Evolutionary conservation across 1,140 invertebrate genomes (phyloP).

Genomic region (Aphaenogaster floridana): DNA sequence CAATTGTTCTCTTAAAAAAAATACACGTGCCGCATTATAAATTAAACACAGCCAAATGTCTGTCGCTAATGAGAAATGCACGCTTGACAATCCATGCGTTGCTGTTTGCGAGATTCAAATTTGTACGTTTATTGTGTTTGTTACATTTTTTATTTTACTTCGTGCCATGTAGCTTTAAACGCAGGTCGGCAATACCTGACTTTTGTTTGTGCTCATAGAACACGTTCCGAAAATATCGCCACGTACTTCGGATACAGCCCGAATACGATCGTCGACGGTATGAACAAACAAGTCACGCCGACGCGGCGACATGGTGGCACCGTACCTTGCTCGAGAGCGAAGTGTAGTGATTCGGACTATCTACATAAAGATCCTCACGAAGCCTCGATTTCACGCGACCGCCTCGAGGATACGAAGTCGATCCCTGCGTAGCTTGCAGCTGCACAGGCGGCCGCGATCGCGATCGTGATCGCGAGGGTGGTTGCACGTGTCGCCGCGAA

Average conservation of each 20-base stretch:
- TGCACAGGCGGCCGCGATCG: not conserved
- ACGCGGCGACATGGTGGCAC: not conserved
- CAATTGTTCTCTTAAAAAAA: not conserved
- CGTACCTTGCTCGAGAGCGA: not conserved
- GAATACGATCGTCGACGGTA: slow-evolving; percentile 39
- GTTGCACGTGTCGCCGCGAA: slow-evolving; percentile 27
- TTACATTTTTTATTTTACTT: slow-evolving; percentile 10
- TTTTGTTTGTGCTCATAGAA: slow-evolving; percentile 30
- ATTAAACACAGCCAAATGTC: not conserved
- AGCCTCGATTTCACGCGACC: not conserved
- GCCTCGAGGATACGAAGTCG: not conserved
- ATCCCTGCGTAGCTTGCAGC: not conserved
- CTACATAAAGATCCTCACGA: slow-evolving; percentile 42
- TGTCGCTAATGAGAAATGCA: not conserved
- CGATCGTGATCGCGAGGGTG: not conserved
- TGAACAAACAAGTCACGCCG: slow-evolving; percentile 55
- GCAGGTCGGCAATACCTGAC: not conserved
- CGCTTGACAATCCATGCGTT: not conserved
- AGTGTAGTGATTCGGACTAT: slow-evolving; percentile 39
- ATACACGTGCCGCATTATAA: not conserved
- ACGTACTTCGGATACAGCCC: slow-evolving; percentile 28
- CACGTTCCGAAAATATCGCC: slow-evolving; percentile 54
- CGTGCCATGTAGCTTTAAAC: not conserved
- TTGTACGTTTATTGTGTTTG: not conserved
- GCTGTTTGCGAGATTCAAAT: not conserved